Evolutionary conservation across 2,113 vertebrate genomes (phyloP).

Genomic region (Phrynosoma blainvillii): DNA sequence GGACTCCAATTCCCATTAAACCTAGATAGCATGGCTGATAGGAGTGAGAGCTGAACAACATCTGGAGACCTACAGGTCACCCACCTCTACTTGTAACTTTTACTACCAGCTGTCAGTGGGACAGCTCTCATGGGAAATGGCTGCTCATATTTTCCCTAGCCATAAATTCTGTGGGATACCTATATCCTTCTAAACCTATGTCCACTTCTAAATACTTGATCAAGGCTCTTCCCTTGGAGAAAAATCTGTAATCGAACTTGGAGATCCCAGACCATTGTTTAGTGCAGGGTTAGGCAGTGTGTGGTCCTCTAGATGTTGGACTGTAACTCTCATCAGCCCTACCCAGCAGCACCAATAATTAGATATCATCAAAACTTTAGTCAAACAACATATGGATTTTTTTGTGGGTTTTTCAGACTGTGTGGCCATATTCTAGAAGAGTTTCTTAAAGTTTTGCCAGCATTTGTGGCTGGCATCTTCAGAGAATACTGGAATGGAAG

Average conservation of each 20-base stretch:
- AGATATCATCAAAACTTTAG: too few relatives aligned
- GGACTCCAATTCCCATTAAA: background rate
- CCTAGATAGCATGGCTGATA: background rate
- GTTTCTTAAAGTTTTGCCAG: too few relatives aligned
- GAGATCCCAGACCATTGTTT: background rate
- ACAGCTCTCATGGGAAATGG: too few relatives aligned
- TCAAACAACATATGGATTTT: too few relatives aligned
- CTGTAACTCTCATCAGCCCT: background rate
- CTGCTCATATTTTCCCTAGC: background rate
- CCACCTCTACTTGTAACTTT: too few relatives aligned
- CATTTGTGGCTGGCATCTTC: too few relatives aligned
- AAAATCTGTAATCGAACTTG: background rate
- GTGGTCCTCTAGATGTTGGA: background rate
- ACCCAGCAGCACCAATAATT: background rate
- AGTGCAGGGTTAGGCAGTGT: background rate
- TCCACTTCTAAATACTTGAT: too few relatives aligned
- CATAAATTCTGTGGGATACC: background rate
- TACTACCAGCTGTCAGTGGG: background rate
- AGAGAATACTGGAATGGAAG: too few relatives aligned
- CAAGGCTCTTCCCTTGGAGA: background rate
- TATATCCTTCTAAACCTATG: background rate
- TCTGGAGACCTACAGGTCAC: too few relatives aligned
- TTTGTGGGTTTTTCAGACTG: too few relatives aligned
- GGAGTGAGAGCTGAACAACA: too few relatives aligned
- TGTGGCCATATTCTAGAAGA: too few relatives aligned